phyloP scores from a whole-genome alignment of 2,888 invertebrate species.

The Protonemura montana region DNA sequence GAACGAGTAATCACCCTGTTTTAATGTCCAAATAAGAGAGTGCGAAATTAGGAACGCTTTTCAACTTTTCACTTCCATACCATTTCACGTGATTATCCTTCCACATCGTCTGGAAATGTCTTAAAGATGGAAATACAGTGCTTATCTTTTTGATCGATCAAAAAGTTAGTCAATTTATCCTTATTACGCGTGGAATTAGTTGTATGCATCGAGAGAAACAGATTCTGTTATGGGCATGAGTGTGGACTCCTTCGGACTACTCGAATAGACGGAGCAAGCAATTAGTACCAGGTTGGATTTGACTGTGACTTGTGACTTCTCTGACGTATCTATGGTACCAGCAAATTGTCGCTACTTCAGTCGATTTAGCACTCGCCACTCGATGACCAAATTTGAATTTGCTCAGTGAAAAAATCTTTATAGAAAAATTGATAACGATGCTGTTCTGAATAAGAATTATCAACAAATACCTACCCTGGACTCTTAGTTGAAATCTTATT shows the following conservation, averaged over 20 bases:
- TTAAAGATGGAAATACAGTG: neutral
- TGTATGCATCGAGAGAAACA: neutral
- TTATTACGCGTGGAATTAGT: neutral
- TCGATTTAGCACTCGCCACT: no score
- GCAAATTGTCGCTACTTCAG: neutral
- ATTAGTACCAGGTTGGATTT: neutral
- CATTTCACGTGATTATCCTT: conserved; percentile 7
- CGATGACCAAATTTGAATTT: no score
- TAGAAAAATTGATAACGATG: no score
- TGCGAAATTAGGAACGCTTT: neutral
- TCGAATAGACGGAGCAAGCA: neutral
- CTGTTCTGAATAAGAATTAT: no score
- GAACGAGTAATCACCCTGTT: neutral
- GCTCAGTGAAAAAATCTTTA: no score
- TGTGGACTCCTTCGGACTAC: neutral
- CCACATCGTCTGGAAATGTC: neutral
- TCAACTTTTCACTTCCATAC: neutral
- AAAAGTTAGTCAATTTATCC: neutral
- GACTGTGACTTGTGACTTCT: conserved; percentile 2
- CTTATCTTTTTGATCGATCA: conserved; percentile 9
- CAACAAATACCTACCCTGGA: no score
- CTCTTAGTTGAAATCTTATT: no score
- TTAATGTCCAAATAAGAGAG: conserved; percentile 5
- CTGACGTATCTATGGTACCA: neutral
- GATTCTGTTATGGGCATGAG: neutral